phyloP scores from a whole-genome alignment of 2,113 vertebrate genomes.

The Cercocebus atys region DNA sequence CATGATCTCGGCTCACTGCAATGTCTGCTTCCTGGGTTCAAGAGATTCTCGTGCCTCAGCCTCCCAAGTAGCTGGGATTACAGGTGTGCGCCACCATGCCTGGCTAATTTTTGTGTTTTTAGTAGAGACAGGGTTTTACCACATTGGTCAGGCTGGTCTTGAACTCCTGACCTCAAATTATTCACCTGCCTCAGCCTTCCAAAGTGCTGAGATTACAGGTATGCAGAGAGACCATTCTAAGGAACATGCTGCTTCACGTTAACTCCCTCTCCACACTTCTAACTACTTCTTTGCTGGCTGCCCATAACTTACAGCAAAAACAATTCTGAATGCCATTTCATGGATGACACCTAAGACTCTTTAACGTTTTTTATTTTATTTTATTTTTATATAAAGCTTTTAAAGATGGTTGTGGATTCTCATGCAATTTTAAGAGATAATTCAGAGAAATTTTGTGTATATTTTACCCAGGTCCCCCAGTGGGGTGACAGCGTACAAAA shows the following conservation, averaged over 20 bases:
- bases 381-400: not conserved
- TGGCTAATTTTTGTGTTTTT: too few species aligned
- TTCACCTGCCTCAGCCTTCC: too few species aligned
- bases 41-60: too few species aligned
- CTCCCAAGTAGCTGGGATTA: too few species aligned
- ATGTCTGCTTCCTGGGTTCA: too few species aligned
- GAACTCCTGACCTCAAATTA: too few species aligned
- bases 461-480: not conserved
- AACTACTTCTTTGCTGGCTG: not conserved
- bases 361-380: not conserved
- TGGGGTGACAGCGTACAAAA: not conserved
- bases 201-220: too few species aligned
- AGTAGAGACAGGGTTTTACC: too few species aligned
- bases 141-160: too few species aligned
- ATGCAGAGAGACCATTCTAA: not conserved
- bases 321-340: not conserved
- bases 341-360: not conserved
- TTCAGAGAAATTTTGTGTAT: not conserved
- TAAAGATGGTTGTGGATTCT: not conserved
- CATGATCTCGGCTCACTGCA: too few species aligned
- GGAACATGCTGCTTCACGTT: not conserved
- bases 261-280: not conserved
- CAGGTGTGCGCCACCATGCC: too few species aligned
- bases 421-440: not conserved
- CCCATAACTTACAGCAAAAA: not conserved